Base-by-base conservation (phyloP, 1,140 invertebrate genomes). In the Lordiphosa mommai region DNA sequence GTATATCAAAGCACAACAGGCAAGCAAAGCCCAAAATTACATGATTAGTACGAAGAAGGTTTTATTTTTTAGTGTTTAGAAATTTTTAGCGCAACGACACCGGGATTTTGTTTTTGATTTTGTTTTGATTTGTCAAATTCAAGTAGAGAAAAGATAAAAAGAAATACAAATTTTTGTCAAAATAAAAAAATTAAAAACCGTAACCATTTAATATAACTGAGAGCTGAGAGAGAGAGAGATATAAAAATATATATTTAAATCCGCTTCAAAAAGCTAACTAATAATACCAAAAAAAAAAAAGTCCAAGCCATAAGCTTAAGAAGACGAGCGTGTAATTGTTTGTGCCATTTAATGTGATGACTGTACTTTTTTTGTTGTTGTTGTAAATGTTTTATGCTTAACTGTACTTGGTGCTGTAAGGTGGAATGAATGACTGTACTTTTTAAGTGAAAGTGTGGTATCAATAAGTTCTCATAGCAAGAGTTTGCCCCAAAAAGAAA, bases 61-160 rank as follows among this genome's bases (percentile, higher is more conserved):
- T 59, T 38, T 46, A 55, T 41, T 63, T 68, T 72, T 58, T 52
- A 50, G 53, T 59, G 51, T 71, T 66, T 73, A 44, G 29, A 66
- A 79, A 65, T 72, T 68, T 72, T 46, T 50, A 74, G 77, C 77
- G 72, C 79, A 84, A 84, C 77, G 77, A 84, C 77, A 84, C 77
- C 77, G 85, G 72, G 70, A 59, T 80, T 61, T 58, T 69, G 40
- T 38, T 37, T 56, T n/a, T n/a, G n/a, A n/a, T n/a, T 65, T 60
- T 55, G 50, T 61, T 58, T 29, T 44, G 59, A 34, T 23, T 30
- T 27, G 20, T 53, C 17, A 53, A 58, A 52, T 46, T 72, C 61
- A 82, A 60, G 61, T 65, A 82, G 66, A 86, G 57, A 65, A 80
- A 61, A 72, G 60, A 86, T 66, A 77, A 85, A 86, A 66, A 86